Evolutionary conservation across 23 tunicate species (phyloP).

Genomic region (Oikopleura dioica): DNA sequence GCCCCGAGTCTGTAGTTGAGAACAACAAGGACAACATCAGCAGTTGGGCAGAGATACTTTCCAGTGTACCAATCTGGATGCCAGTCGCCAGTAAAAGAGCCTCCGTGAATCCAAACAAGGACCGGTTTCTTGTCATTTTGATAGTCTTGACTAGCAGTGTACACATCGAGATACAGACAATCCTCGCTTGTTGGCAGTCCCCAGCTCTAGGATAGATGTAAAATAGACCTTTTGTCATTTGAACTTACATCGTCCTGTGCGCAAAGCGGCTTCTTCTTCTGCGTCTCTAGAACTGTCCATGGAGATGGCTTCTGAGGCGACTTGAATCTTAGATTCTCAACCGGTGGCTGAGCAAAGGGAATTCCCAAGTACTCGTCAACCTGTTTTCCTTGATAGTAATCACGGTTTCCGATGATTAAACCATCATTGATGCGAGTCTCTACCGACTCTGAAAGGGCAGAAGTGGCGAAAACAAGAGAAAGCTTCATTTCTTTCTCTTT

Average conservation of each 20-base stretch:
- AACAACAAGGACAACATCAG: not conserved
- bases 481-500: too few relatives aligned
- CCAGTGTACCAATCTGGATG: slow-evolving; percentile 4
- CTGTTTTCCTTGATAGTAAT: not conserved
- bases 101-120: slow-evolving; percentile 3
- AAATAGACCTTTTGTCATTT: too few relatives aligned
- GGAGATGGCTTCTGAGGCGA: not conserved
- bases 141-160: slow-evolving; percentile 14
- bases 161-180: slow-evolving; percentile 24
- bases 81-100: not conserved
- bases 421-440: slow-evolving; percentile 1
- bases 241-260: too few relatives aligned
- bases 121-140: not conserved
- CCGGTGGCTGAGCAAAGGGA: not conserved
- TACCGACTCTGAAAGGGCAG: too few relatives aligned
- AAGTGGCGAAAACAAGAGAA: too few relatives aligned
- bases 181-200: slow-evolving; percentile 16
- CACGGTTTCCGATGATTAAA: not conserved
- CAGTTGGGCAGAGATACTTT: not conserved
- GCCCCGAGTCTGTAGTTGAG: not conserved
- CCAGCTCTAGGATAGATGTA: too few relatives aligned
- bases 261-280: not conserved
- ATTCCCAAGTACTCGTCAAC: not conserved
- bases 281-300: not conserved
- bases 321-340: not conserved